Conservation (phyloP, 2,113 vertebrate genomes). For the Dasypus novemcinctus region DNA sequence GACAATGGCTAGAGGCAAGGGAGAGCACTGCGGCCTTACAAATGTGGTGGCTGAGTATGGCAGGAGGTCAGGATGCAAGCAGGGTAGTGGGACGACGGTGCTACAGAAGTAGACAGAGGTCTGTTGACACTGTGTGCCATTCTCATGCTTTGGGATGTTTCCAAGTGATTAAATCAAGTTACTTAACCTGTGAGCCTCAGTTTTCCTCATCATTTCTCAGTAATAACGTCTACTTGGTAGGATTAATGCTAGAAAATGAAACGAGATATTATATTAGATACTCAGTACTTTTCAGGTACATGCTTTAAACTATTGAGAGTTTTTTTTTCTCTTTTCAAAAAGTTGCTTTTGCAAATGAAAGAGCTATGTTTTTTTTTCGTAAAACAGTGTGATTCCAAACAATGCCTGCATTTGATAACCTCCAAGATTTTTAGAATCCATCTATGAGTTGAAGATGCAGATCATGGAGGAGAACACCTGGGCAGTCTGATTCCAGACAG, state of each 20-base stretch:
- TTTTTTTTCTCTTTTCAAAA: neutral
- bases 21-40: neutral
- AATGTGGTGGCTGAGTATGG: neutral
- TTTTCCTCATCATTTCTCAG: neutral
- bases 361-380: neutral
- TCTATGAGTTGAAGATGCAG: neutral
- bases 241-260: neutral
- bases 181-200: neutral
- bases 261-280: neutral
- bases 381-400: neutral
- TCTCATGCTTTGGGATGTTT: neutral
- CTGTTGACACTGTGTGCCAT: neutral
- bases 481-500: neutral
- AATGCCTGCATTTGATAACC: neutral
- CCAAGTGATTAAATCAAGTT: neutral
- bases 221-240: neutral
- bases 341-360: slow-evolving; percentile 5
- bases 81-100: neutral
- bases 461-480: neutral
- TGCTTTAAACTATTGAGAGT: neutral
- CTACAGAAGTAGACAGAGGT: neutral
- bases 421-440: neutral
- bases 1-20: neutral
- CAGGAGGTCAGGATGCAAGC: neutral
- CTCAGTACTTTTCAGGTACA: neutral